phyloP scores from a whole-genome alignment of 2,797 vertebrate species.

The Ambastaia sidthimunki region DNA sequence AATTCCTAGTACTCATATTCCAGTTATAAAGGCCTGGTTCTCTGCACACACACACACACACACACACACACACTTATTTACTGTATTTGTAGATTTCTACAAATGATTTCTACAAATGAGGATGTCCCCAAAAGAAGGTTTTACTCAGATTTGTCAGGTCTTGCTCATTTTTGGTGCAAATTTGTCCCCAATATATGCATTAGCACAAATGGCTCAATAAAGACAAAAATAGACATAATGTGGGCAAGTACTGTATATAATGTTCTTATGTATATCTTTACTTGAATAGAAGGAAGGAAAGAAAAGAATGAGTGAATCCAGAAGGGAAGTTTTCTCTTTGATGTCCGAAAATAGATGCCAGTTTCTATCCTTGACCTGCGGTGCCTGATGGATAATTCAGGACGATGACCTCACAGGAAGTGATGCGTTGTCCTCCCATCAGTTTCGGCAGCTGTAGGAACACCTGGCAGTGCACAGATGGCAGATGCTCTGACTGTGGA shows the following conservation, averaged over 20 bases:
- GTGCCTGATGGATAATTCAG: background rate
- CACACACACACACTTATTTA: background rate
- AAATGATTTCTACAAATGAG: too few species aligned
- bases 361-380: conserved; percentile 22
- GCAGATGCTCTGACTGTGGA: background rate
- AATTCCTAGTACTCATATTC: background rate
- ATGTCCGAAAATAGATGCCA: background rate
- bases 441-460: conserved; percentile 17
- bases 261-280: too few species aligned
- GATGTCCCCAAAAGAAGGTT: too few species aligned
- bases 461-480: conserved; percentile 34
- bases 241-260: too few species aligned
- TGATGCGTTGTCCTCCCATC: conserved; percentile 5
- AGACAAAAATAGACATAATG: background rate
- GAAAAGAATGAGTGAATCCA: conserved; percentile 8
- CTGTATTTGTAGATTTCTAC: too few species aligned
- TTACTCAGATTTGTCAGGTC: too few species aligned
- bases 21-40: background rate
- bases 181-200: too few species aligned
- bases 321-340: conserved; percentile 6
- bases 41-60: conserved; percentile 3
- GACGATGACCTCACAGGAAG: conserved; percentile 2
- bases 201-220: background rate
- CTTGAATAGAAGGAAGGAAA: conserved; percentile 12
- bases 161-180: too few species aligned